A percentile compares a stretch with the other conserved stretches of the same genome.
phyloP scores from a whole-genome alignment of 2,797 vertebrate species.

The Phoeniculus purpureus region DNA sequence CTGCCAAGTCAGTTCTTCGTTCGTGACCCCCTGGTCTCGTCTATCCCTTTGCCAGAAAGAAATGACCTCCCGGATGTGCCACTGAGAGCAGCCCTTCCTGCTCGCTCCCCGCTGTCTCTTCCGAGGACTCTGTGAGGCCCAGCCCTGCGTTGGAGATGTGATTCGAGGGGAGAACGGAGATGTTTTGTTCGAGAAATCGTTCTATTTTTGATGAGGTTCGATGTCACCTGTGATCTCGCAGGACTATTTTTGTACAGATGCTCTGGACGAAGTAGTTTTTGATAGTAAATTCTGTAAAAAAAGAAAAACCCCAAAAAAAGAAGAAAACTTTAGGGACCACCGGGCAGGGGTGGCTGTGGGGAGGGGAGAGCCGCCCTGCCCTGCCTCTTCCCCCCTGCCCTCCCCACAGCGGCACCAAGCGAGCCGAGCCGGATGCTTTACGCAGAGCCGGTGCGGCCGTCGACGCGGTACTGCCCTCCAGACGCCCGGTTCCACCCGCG shows the following conservation, averaged over 20 bases:
- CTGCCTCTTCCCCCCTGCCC: background rate
- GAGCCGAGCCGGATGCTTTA: background rate
- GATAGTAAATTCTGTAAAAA: constrained; percentile 63
- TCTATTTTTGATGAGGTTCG: constrained; percentile 64
- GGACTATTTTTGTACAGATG: constrained; percentile 68
- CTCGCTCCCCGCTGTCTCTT: background rate
- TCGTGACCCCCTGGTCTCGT: background rate
- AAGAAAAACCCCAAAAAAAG: background rate
- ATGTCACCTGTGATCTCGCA: constrained; percentile 62
- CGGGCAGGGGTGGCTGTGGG: background rate
- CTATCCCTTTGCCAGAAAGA: constrained; percentile 87
- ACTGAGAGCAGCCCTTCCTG: constrained; percentile 78
- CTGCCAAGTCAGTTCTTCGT: background rate
- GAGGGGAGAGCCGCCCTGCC: background rate
- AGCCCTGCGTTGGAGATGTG: background rate
- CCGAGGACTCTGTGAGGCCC: background rate
- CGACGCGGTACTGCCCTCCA: background rate
- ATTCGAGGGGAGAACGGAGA: constrained; percentile 30
- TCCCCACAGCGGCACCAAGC: background rate
- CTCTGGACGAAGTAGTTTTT: constrained; percentile 65
- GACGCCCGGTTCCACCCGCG: background rate
- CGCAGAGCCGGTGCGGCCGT: background rate
- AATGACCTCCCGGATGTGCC: constrained; percentile 96
- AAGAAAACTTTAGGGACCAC: background rate
- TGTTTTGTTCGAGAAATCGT: constrained; percentile 44